A percentile compares a stretch with the other conserved stretches of the same genome.
Conservation (phyloP, 1,140 invertebrate genomes). For the Diabrotica virgifera region DNA sequence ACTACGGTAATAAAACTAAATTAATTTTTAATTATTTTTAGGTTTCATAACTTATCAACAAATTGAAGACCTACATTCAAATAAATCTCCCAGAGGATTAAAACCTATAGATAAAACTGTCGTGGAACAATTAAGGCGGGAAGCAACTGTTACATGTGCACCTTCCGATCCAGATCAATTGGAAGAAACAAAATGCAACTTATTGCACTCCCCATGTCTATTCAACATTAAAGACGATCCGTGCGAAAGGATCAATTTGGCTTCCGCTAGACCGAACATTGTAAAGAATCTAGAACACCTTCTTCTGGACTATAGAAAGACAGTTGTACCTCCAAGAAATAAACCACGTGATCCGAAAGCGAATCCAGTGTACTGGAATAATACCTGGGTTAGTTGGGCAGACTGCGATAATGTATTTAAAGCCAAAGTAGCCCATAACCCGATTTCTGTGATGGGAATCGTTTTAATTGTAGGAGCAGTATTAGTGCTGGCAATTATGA, state of each 20-base stretch:
- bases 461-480: background rate
- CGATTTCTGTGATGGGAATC: background rate
- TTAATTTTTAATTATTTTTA: background rate
- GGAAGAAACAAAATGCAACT: constrained; percentile 50
- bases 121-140: constrained; percentile 46
- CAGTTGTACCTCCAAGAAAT: constrained; percentile 54
- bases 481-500: background rate
- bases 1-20: too few relatives aligned
- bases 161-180: constrained; percentile 23
- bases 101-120: constrained; percentile 43
- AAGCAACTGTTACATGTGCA: constrained; percentile 49
- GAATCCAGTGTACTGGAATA: constrained; percentile 56
- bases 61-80: constrained; percentile 42
- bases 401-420: constrained; percentile 43
- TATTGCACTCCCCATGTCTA: constrained; percentile 60
- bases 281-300: constrained; percentile 50
- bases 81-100: constrained; percentile 16
- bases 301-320: constrained; percentile 50
- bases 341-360: constrained; percentile 52
- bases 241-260: constrained; percentile 72
- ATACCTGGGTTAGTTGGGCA: constrained; percentile 58
- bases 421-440: constrained; percentile 24
- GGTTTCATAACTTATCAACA: constrained; percentile 47
- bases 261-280: constrained; percentile 48
- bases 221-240: constrained; percentile 74